Evolutionary conservation across 2,113 vertebrate species (phyloP).

Genomic region (Eurystomus gularis): DNA sequence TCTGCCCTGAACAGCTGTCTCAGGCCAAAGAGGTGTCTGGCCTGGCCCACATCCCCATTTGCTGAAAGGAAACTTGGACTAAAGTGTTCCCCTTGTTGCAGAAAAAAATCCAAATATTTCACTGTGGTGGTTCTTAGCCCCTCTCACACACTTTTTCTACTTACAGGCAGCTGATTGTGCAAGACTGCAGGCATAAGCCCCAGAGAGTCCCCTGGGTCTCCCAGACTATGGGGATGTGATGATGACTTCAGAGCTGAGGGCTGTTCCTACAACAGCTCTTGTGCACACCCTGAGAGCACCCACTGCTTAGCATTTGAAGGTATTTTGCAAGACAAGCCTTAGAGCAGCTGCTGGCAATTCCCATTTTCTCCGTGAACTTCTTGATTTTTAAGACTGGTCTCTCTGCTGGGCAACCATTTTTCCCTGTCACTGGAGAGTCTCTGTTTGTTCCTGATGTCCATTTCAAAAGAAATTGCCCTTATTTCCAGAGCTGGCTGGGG

Average conservation of each 20-base stretch:
- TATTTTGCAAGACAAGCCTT: neutral
- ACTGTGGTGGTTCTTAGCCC: neutral
- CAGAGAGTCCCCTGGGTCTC: neutral
- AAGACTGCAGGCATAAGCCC: rapidly evolving
- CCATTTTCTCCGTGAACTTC: neutral
- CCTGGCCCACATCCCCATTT: neutral
- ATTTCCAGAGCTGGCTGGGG: neutral
- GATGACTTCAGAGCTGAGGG: rapidly evolving
- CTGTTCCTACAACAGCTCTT: neutral
- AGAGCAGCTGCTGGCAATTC: neutral
- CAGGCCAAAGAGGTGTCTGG: neutral
- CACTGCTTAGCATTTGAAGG: neutral
- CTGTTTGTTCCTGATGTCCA: neutral
- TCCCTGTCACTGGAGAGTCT: neutral
- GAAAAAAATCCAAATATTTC: neutral
- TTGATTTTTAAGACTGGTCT: neutral
- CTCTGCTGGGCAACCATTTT: neutral
- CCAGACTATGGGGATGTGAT: rapidly evolving
- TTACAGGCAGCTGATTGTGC: neutral
- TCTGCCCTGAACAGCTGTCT: neutral
- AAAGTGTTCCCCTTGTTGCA: neutral
- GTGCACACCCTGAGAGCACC: rapidly evolving
- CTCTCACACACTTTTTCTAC: neutral
- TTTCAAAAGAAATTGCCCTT: neutral
- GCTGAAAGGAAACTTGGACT: neutral